Evolutionary conservation across 2,113 vertebrate genomes (phyloP), one percentile per base, ranked within the genome.

Genomic region (Lathamus discolor): DNA sequence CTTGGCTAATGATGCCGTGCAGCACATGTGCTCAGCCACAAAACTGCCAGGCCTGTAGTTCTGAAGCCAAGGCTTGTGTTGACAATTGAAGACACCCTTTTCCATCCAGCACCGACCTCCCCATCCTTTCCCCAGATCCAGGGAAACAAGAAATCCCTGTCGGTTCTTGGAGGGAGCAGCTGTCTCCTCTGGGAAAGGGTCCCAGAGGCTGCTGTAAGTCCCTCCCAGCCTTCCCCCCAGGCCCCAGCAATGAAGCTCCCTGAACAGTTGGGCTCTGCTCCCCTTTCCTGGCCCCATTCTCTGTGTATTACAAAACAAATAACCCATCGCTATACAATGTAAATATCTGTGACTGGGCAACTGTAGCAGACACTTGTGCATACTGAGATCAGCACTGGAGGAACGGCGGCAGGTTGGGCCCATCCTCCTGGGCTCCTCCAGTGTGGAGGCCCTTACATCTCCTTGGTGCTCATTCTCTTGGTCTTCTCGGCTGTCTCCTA

Each of bases 401-500:
- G 96, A 90, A 85, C 94, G 95, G 80, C 25, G 48, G 88, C 80
- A 92, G 90, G 90, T 72, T 67, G 62, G 89, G 70, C 93, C 97
- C 93, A 59, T 77, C 59, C 93, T 96, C 92, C 92, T 51, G 75
- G 74, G 41, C 62, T 91, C 78, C 93, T 95, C 92, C 63, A 2
- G 66, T 62, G 52, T 82, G 91, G 94, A 90, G 85, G 88, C 43
- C 94, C 97, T 98, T 97, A 99, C 96, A 98, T 98, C 94, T 99
- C 99, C 97, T 99, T 99, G 97, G 98, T 98, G 98, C 97, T 99
- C 95, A 95, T 73, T 96, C 97, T 98, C 98, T 99, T 98, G 93
- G 96, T 98, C 97, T 99, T 99, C 98, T 99, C 99, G 19, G 98
- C 98, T 2, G 99, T 99, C 94, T 99, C 99, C 99, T 99, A 74